These are phyloP conservation scores for Trichonephila clavipes DNA, from an alignment of 1,140 invertebrate genomes.

Conservation along the genomic window DNA sequence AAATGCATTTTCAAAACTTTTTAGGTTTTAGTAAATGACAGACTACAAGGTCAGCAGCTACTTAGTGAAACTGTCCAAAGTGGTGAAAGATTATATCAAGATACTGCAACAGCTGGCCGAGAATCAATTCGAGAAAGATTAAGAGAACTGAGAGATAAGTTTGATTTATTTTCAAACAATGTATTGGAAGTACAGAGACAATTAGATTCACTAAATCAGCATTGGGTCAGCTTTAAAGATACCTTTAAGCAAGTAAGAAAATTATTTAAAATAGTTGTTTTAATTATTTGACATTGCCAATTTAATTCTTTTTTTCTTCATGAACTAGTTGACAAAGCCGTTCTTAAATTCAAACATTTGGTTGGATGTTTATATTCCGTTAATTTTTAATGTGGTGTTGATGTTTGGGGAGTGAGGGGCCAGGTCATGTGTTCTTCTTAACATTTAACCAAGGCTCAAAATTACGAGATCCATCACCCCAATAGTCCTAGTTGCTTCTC, in stretches of 20 bases:
- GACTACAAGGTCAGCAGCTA: conserved; percentile 66
- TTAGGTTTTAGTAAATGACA: conserved; percentile 73
- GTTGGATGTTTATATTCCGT: too few species aligned
- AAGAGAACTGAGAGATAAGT: conserved; percentile 85
- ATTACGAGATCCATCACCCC: too few species aligned
- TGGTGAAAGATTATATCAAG: conserved; percentile 93
- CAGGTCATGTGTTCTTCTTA: too few species aligned
- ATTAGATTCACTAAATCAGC: conserved; percentile 90
- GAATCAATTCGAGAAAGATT: conserved; percentile 92
- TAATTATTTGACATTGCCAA: too few species aligned
- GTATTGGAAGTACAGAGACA: conserved; percentile 82
- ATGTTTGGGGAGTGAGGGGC: too few species aligned
- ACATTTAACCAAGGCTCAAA: too few species aligned
- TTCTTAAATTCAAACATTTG: too few species aligned
- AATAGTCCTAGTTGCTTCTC: too few species aligned
- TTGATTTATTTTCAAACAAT: conserved; percentile 80
- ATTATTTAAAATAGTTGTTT: background rate
- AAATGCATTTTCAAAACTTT: background rate
- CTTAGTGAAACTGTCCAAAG: conserved; percentile 64
- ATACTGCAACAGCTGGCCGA: conserved; percentile 93
- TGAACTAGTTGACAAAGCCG: background rate
- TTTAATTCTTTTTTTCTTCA: too few species aligned
- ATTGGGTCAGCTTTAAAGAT: conserved; percentile 92
- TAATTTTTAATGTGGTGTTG: too few species aligned
- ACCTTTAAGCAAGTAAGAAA: conserved; percentile 87